Evolutionary conservation across 2,113 vertebrate species (phyloP), one percentile per base, ranked within the genome.

Genomic region (Boulengeromyrus knoepffleri): DNA sequence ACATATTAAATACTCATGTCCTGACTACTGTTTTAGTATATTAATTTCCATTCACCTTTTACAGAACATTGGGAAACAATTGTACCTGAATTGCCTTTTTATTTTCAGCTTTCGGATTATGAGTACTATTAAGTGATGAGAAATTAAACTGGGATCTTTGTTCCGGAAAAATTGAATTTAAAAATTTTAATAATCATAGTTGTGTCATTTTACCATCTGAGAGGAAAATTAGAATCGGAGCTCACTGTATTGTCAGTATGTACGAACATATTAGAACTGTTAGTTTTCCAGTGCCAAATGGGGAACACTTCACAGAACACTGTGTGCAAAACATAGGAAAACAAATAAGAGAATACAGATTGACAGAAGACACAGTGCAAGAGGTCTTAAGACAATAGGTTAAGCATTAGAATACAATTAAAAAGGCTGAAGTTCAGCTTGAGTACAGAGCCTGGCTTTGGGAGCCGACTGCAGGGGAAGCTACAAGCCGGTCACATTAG

Each of bases 361-460:
- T 70, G 3, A 70, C 10, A 31, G 62, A 70, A 70, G 56, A 58
- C n/a, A 66, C n/a, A 66, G n/a, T 27, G 62, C 62, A 12, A 12
- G n/a, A 66, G 1, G n/a, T 66, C 5, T 84, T 10, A 62, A 89
- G 77, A 42, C 42, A 85, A 24, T 42, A 31, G 17, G 62, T 70
- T 58, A 89, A 62, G 50, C 39, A 89, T 46, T 31, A 89, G 84
- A 85, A 89, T 52, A 21, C 80, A 56, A 85, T 89, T 89, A 85
- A 10, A 58, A 42, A 85, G 46, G 89, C 84, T 85, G 56, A 89
- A 62, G 39, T 42, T 49, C 36, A 53, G 77, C 80, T 42, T 12
- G 80, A 52, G 19, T 39, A n/a, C 50, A 39, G 5, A 47, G 80
- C 80, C 80, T 46, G 39, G n/a, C 5, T n/a, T 62, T 46, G 4